Conservation (phyloP, 2,113 vertebrate species). For the Carassius auratus region DNA sequence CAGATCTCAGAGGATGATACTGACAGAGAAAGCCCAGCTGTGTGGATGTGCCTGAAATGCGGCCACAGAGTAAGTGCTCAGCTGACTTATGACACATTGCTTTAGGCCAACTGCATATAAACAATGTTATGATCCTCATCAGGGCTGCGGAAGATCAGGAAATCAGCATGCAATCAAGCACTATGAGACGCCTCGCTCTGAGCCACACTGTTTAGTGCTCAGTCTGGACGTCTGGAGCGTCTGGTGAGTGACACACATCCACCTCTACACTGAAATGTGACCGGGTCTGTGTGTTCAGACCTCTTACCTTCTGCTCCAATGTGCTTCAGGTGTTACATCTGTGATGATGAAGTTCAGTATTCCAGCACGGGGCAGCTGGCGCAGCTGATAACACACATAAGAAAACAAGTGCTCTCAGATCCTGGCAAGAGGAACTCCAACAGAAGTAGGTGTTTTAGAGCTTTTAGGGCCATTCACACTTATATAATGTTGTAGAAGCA, state of each 20-base stretch:
- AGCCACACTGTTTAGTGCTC: conserved; percentile 90
- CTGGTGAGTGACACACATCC: conserved; percentile 78
- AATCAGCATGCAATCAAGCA: conserved; percentile 90
- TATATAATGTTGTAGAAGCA: neutral
- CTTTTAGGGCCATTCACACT: neutral
- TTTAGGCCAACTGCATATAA: neutral
- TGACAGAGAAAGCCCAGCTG: conserved; percentile 50
- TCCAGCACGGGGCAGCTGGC: conserved; percentile 82
- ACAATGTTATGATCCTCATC: conserved; percentile 29
- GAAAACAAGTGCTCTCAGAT: conserved; percentile 77
- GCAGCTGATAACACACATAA: conserved; percentile 85
- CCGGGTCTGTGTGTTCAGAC: neutral
- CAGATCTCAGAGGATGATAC: conserved; percentile 60
- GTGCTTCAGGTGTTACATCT: conserved; percentile 88
- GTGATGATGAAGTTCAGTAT: conserved; percentile 87
- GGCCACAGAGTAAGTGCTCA: conserved; percentile 85
- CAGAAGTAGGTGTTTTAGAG: conserved; percentile 74
- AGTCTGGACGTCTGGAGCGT: conserved; percentile 89
- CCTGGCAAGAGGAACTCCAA: conserved; percentile 54
- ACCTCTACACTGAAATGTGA: neutral
- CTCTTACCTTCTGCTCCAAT: neutral
- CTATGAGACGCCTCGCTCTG: conserved; percentile 85
- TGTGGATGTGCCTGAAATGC: conserved; percentile 97
- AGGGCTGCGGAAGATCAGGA: conserved; percentile 90
- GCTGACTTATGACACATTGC: neutral